Evolutionary conservation across 2,113 vertebrate genomes (phyloP).

Genomic region (Hystrix brachyura): DNA sequence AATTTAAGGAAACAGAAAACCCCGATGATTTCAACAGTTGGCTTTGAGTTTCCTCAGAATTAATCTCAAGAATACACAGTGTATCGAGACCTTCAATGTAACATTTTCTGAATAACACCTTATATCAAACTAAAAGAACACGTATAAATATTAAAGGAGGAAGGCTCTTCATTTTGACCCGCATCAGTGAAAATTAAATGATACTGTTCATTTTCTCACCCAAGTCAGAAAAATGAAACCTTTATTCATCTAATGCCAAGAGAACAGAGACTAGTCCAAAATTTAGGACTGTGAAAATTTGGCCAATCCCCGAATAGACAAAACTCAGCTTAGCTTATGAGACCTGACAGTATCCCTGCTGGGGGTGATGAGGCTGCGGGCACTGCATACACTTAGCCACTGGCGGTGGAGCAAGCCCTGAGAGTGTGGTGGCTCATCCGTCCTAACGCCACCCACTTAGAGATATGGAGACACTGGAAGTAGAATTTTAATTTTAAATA

Average conservation of each 20-base stretch:
- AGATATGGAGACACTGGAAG: conserved; percentile 26
- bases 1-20: not conserved
- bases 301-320: conserved; percentile 54
- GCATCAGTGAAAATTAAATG: conserved; percentile 53
- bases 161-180: conserved; percentile 29
- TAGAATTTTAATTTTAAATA: not conserved
- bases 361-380: not conserved
- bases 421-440: conserved; percentile 54
- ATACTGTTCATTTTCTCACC: not conserved
- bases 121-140: conserved; percentile 37
- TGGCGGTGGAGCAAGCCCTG: conserved; percentile 47
- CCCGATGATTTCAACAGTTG: conserved; percentile 15
- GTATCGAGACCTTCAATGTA: not conserved
- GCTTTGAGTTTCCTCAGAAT: conserved; percentile 1
- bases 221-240: conserved; percentile 62
- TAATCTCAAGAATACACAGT: conserved; percentile 11
- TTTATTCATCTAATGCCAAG: not conserved
- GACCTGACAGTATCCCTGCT: conserved; percentile 58
- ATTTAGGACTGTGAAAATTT: not conserved
- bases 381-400: not conserved
- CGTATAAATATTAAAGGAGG: conserved; percentile 45
- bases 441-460: not conserved
- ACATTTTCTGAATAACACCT: not conserved
- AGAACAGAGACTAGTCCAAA: not conserved
- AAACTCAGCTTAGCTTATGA: not conserved